Percentiles rank a stretch among this genome's conserved stretches.
phyloP scores from a whole-genome alignment of 1,140 invertebrate genomes.

The Zaprionus capensis region DNA sequence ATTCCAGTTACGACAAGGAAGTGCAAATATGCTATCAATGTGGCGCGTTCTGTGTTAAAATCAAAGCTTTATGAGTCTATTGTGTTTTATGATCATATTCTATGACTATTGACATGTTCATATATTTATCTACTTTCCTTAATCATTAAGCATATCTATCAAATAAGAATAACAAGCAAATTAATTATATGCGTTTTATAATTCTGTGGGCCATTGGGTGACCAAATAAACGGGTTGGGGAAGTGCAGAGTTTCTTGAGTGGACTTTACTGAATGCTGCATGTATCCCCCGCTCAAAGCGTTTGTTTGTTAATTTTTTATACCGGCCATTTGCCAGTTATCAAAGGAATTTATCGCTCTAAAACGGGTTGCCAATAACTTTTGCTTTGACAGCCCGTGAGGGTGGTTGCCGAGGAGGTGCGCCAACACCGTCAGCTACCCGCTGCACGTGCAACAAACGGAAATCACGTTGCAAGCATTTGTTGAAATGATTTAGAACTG shows the following conservation, averaged over 20 bases:
- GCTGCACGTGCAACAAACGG: slow-evolving; percentile 66
- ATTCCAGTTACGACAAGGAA: slow-evolving; percentile 42
- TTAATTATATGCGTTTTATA: background rate
- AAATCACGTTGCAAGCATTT: slow-evolving; percentile 76
- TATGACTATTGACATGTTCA: background rate
- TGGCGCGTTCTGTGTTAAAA: slow-evolving; percentile 25
- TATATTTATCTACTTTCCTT: background rate
- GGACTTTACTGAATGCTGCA: slow-evolving; percentile 6
- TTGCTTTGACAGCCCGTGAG: slow-evolving; percentile 58
- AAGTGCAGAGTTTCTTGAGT: background rate
- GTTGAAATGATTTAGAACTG: slow-evolving; percentile 76
- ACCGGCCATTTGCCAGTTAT: slow-evolving; percentile 71
- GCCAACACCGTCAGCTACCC: slow-evolving; percentile 11
- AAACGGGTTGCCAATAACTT: slow-evolving; percentile 80
- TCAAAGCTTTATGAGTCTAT: slow-evolving; percentile 36
- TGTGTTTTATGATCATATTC: slow-evolving; percentile 45
- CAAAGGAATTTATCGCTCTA: slow-evolving; percentile 79
- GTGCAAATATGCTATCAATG: slow-evolving; percentile 25
- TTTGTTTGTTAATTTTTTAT: slow-evolving; percentile 15
- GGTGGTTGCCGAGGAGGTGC: background rate
- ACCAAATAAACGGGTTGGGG: background rate
- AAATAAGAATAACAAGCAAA: background rate
- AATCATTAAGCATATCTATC: too few relatives aligned
- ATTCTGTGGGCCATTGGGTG: background rate
- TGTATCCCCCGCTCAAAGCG: background rate